Percentiles rank a stretch among this genome's conserved stretches.
Conservation (phyloP, 2,113 vertebrate species). For the Festucalex cinctus region DNA sequence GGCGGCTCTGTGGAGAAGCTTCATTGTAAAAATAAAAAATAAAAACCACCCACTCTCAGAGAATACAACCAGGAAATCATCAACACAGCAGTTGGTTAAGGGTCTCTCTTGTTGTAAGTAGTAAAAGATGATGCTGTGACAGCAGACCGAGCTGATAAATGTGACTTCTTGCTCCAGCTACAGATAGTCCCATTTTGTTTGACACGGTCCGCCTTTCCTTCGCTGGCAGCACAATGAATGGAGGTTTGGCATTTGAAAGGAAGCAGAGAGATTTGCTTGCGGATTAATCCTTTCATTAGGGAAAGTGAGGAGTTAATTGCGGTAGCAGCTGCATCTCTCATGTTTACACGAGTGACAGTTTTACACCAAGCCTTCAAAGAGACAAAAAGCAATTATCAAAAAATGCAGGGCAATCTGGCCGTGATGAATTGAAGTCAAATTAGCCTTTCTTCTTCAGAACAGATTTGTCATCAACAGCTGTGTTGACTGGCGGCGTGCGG, state of each 20-base stretch:
- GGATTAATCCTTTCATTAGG: constrained; percentile 80
- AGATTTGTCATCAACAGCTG: constrained; percentile 37
- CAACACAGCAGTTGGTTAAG: constrained; percentile 66
- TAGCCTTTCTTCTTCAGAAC: constrained; percentile 63
- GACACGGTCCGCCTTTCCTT: constrained; percentile 63
- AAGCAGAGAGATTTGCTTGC: constrained; percentile 72
- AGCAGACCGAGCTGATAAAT: constrained; percentile 65
- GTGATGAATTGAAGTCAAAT: constrained; percentile 73
- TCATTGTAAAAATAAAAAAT: constrained; percentile 7
- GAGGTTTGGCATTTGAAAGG: constrained; percentile 71
- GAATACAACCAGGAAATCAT: constrained; percentile 53
- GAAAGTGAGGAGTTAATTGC: constrained; percentile 79
- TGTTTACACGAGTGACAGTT: constrained; percentile 72
- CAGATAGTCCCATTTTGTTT: constrained; percentile 70
- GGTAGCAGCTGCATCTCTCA: constrained; percentile 76
- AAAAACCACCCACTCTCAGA: constrained; percentile 48
- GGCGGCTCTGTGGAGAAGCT: constrained; percentile 26
- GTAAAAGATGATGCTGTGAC: constrained; percentile 64
- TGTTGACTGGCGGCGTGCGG: constrained; percentile 66
- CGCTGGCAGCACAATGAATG: constrained; percentile 66
- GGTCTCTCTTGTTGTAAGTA: constrained; percentile 66
- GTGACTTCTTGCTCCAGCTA: constrained; percentile 66
- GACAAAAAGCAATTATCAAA: constrained; percentile 80
- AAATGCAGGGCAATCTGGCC: constrained; percentile 74
- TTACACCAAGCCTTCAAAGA: constrained; percentile 66